These are phyloP conservation scores for Rhingia campestris DNA, from an alignment of 2,888 invertebrate species.

Conservation along the genomic window DNA sequence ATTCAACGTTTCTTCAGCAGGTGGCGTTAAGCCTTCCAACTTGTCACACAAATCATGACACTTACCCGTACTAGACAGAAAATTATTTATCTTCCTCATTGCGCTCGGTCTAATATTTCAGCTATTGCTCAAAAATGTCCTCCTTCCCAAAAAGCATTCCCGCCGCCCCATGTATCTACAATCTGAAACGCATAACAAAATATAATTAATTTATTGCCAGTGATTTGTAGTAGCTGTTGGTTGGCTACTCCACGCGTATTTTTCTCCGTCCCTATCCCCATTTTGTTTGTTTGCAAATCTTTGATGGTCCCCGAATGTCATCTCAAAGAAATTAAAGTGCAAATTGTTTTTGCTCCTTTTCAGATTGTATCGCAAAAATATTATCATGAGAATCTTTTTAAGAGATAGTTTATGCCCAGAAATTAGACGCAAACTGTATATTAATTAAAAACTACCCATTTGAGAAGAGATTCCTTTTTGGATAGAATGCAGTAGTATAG, in stretches of 20 bases:
- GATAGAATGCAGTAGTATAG: background rate
- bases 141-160: background rate
- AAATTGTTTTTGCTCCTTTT: conserved; percentile 8
- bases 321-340: conserved; percentile 23
- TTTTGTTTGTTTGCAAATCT: conserved; percentile 4
- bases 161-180: background rate
- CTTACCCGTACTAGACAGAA: conserved; percentile 32
- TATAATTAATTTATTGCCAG: conserved; percentile 61
- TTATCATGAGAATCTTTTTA: conserved; percentile 48
- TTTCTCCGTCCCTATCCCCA: conserved; percentile 8
- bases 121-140: conserved; percentile 6
- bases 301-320: conserved; percentile 53
- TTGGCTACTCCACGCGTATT: conserved; percentile 32
- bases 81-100: conserved; percentile 64
- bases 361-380: conserved; percentile 14
- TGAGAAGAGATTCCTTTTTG: conserved; percentile 20
- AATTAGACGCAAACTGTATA: conserved; percentile 43
- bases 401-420: conserved; percentile 65
- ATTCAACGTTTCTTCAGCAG: conserved; percentile 45
- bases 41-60: conserved; percentile 64
- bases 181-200: conserved; percentile 50
- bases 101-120: conserved; percentile 53
- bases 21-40: conserved; percentile 51
- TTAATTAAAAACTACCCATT: conserved; percentile 57
- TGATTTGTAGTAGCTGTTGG: conserved; percentile 1